Conservation (phyloP, 2,113 vertebrate genomes). For the Laterallus jamaicensis region DNA sequence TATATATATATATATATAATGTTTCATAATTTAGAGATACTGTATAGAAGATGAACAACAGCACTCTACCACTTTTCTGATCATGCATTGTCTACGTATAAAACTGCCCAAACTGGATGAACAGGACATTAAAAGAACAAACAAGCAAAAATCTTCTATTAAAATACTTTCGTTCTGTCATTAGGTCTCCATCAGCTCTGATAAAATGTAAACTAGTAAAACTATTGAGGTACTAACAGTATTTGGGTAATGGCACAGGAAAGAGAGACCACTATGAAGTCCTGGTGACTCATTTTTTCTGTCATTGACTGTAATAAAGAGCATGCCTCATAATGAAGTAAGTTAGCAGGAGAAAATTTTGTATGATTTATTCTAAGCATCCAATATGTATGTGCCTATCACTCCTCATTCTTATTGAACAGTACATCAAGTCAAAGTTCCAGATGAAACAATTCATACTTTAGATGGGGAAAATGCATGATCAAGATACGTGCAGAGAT, state of each 20-base stretch:
- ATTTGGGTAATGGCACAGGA: background rate
- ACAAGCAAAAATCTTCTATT: background rate
- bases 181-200: background rate
- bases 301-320: background rate
- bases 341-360: background rate
- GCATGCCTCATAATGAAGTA: background rate
- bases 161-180: background rate
- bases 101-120: background rate
- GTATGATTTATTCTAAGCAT: background rate
- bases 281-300: background rate
- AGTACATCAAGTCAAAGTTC: background rate
- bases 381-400: background rate
- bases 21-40: constrained; percentile 11
- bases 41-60: background rate
- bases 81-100: background rate
- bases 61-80: background rate
- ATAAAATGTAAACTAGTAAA: background rate
- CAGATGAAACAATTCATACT: background rate
- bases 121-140: background rate
- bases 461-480: background rate
- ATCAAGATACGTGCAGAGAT: background rate
- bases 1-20: background rate
- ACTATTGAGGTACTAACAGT: background rate
- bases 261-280: background rate
- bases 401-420: background rate